phyloP scores from a whole-genome alignment of 2,888 invertebrate species.

The Macaria notata region DNA sequence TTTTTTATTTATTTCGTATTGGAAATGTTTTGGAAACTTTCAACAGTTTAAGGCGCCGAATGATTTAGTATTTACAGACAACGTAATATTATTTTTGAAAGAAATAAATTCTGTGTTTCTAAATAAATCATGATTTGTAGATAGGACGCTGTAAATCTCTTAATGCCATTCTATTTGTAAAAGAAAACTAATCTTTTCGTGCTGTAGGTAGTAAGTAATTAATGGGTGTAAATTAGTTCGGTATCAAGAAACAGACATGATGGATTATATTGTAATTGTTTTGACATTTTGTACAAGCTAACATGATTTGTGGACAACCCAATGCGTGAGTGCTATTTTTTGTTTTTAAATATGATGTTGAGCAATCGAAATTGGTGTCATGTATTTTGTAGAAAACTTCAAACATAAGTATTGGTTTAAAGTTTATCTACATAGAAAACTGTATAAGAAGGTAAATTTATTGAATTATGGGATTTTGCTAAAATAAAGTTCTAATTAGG shows the following conservation, averaged over 20 bases:
- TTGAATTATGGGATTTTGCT: too few relatives aligned
- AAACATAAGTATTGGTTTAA: too few relatives aligned
- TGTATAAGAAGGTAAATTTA: too few relatives aligned
- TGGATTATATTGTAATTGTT: slow-evolving; percentile 15
- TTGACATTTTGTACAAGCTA: slow-evolving; percentile 5
- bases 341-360: too few relatives aligned
- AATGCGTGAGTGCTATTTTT: too few relatives aligned
- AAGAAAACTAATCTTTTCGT: slow-evolving; percentile 24
- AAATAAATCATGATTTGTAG: slow-evolving; percentile 27
- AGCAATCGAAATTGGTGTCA: too few relatives aligned
- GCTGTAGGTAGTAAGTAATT: slow-evolving; percentile 14
- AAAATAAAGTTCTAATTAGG: too few relatives aligned
- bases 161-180: slow-evolving; percentile 16
- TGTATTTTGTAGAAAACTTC: too few relatives aligned
- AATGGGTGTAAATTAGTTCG: slow-evolving; percentile 27
- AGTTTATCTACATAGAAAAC: too few relatives aligned
- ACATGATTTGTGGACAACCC: slow-evolving; percentile 3
- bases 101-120: slow-evolving; percentile 19
- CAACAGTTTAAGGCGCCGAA: slow-evolving; percentile 7
- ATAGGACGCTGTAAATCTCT: slow-evolving; percentile 25
- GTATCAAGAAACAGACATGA: slow-evolving; percentile 19
- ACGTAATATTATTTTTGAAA: slow-evolving; percentile 6
- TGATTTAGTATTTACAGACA: slow-evolving; percentile 7
- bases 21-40: slow-evolving; percentile 9
- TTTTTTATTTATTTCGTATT: slow-evolving; percentile 17